Conservation (phyloP, 1,140 invertebrate genomes). For the Planococcus citri region DNA sequence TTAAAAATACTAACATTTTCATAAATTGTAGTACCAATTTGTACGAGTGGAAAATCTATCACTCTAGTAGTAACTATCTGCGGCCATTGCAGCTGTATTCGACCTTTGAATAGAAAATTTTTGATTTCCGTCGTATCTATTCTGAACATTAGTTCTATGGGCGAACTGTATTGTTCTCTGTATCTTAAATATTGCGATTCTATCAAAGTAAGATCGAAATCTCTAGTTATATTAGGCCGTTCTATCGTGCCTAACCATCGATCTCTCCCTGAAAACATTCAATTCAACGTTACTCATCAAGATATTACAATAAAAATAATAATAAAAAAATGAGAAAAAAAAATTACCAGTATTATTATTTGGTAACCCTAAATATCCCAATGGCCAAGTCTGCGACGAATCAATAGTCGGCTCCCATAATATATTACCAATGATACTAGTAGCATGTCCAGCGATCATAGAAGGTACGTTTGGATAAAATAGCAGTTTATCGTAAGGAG, state of each 20-base stretch:
- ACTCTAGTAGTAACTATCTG: conserved; percentile 39
- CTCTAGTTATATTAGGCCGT: conserved; percentile 46
- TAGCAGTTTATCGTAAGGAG: neutral
- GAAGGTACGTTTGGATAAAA: conserved; percentile 7
- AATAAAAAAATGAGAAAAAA: conserved; percentile 15
- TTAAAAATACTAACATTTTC: conserved; percentile 46
- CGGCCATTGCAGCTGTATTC: conserved; percentile 63
- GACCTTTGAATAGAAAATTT: conserved; percentile 42
- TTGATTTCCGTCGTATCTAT: conserved; percentile 60
- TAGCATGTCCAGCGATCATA: neutral
- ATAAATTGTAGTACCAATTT: conserved; percentile 64
- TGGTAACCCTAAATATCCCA: neutral
- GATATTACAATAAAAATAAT: neutral
- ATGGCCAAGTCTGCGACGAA: neutral
- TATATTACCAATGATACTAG: conserved; percentile 14
- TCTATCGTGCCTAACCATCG: conserved; percentile 59
- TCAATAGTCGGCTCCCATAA: conserved; percentile 10
- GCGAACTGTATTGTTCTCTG: neutral
- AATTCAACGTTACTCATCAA: conserved; percentile 6
- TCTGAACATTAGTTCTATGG: conserved; percentile 25
- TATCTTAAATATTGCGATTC: conserved; percentile 41
- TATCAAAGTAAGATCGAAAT: conserved; percentile 47
- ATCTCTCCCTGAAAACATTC: conserved; percentile 37
- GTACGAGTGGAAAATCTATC: conserved; percentile 63
- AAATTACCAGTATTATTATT: conserved; percentile 13